Evolutionary conservation across 2,113 vertebrate genomes (phyloP).

Genomic region (Pelvicachromis taeniatus): DNA sequence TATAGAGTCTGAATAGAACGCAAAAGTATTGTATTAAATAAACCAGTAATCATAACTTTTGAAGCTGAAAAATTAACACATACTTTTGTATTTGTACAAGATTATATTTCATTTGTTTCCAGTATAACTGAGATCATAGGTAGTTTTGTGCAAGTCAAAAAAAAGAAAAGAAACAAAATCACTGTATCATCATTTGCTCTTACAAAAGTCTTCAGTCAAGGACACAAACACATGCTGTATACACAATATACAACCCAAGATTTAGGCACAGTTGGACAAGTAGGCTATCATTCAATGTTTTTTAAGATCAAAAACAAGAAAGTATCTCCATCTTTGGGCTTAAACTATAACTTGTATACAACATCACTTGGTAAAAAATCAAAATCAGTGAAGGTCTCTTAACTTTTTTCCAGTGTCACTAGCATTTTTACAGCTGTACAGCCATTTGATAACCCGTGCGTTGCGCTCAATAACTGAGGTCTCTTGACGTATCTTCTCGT

Average conservation of each 20-base stretch:
- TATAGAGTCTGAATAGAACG: neutral
- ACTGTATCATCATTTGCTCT: neutral
- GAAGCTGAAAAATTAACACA: neutral
- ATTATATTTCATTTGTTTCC: neutral
- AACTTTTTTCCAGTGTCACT: slow-evolving; percentile 71
- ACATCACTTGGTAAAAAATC: neutral
- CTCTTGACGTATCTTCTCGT: slow-evolving; percentile 68
- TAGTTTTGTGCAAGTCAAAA: neutral
- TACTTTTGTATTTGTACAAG: neutral
- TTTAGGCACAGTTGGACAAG: neutral
- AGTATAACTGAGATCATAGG: neutral
- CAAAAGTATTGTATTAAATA: neutral
- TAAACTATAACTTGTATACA: neutral
- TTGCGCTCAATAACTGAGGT: slow-evolving; percentile 92
- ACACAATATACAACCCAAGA: neutral
- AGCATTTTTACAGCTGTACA: slow-evolving; percentile 91
- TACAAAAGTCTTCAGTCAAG: neutral
- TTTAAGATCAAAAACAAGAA: neutral
- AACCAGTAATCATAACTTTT: neutral
- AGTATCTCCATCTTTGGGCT: neutral
- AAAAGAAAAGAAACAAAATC: neutral
- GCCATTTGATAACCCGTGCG: slow-evolving; percentile 96
- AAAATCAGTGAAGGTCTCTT: slow-evolving; percentile 75
- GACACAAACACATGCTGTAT: neutral
- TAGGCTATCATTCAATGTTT: neutral